Evolutionary conservation across 1,140 invertebrate species (phyloP).

Genomic region (Coelopa frigida): DNA sequence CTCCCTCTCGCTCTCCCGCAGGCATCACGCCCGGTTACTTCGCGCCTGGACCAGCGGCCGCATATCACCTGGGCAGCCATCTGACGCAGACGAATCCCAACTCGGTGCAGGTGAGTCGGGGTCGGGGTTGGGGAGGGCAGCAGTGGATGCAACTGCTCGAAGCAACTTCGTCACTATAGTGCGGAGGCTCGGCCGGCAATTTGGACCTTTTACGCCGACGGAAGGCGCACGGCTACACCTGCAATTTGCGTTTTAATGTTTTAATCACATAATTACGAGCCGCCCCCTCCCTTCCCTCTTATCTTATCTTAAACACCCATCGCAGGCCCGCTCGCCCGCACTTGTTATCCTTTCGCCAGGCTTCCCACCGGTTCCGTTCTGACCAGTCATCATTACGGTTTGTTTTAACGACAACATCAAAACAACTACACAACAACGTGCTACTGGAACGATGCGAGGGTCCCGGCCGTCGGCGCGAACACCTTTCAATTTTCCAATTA

Average conservation of each 20-base stretch:
- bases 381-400: no score
- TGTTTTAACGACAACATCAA: no score
- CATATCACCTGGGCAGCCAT: slow-evolving; percentile 45
- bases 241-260: slow-evolving; percentile 7
- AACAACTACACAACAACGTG: no score
- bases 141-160: no score
- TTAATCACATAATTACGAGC: slow-evolving; percentile 10
- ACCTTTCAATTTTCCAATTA: slow-evolving; percentile 12
- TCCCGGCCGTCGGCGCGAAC: background rate
- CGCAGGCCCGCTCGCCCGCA: no score
- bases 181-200: background rate
- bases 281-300: background rate
- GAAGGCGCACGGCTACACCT: slow-evolving; percentile 9
- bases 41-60: slow-evolving; percentile 41
- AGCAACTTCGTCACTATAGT: background rate
- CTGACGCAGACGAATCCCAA: slow-evolving; percentile 41
- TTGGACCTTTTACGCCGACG: background rate
- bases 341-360: no score
- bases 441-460: no score
- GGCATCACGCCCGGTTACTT: slow-evolving; percentile 45
- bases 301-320: no score
- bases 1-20: slow-evolving; percentile 25
- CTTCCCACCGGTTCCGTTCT: no score
- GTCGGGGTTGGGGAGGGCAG: no score
- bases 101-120: slow-evolving; percentile 42